Evolutionary conservation across 2,113 vertebrate species (phyloP).

Genomic region (Serilophus lunatus): DNA sequence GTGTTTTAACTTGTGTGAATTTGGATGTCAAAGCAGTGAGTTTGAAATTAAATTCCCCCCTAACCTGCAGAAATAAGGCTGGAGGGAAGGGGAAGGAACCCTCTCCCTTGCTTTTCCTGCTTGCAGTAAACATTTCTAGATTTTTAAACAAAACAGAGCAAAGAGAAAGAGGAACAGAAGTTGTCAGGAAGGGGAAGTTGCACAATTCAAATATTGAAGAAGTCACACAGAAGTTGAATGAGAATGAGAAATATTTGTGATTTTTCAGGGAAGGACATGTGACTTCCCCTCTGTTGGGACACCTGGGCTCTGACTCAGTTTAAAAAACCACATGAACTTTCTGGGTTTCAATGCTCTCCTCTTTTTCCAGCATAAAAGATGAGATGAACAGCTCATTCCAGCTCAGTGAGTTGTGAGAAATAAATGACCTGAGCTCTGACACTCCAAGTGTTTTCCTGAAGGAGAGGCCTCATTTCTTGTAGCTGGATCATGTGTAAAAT

Average conservation of each 20-base stretch:
- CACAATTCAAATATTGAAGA: background rate
- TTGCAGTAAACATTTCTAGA: background rate
- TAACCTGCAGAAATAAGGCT: background rate
- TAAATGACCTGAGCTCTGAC: background rate
- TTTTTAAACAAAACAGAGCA: background rate
- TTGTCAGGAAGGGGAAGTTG: background rate
- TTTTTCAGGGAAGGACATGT: background rate
- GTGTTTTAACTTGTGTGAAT: background rate
- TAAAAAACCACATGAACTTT: background rate
- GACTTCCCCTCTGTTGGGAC: background rate
- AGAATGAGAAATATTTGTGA: background rate
- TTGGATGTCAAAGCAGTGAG: background rate
- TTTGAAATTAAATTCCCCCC: background rate
- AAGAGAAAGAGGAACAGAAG: background rate
- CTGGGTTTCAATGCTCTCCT: background rate
- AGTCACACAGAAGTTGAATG: background rate
- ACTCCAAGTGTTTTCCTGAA: background rate
- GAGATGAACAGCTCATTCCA: background rate
- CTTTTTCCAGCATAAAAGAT: background rate
- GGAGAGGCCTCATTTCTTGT: background rate
- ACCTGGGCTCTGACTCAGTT: too few species aligned
- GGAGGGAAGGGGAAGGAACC: background rate
- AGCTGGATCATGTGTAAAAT: background rate
- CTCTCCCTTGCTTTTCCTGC: background rate
- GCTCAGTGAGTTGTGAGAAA: background rate